These are phyloP conservation scores for Ceramica pisi DNA, from an alignment of 2,888 invertebrate genomes.

Conservation along the genomic window DNA sequence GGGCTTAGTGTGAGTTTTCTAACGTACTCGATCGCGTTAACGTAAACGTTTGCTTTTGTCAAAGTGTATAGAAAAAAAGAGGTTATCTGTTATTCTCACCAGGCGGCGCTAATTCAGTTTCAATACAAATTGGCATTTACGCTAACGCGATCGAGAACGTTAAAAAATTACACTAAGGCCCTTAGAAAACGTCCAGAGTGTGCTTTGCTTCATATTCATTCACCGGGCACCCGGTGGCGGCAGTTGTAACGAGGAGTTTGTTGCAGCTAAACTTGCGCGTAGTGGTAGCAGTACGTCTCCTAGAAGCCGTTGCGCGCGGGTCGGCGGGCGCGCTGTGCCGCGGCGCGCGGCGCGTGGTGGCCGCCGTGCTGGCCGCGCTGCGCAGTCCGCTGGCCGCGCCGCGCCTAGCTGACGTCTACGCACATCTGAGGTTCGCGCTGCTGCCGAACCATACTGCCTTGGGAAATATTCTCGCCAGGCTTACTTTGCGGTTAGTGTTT, in stretches of 20 bases:
- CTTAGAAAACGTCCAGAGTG: too few species aligned
- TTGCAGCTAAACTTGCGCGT: conserved; percentile 79
- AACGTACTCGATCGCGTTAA: too few species aligned
- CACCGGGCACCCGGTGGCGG: neutral
- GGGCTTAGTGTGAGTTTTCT: too few species aligned
- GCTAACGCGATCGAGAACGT: too few species aligned
- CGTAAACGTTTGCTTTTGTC: too few species aligned
- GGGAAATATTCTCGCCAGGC: conserved; percentile 92
- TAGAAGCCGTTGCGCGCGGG: conserved; percentile 87
- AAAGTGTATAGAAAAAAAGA: too few species aligned
- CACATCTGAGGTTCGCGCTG: conserved; percentile 89
- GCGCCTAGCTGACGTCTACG: conserved; percentile 85
- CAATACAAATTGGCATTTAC: too few species aligned
- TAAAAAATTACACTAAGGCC: too few species aligned
- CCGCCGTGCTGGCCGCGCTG: conserved; percentile 91
- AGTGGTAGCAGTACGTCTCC: conserved; percentile 80
- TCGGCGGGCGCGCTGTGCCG: conserved; percentile 84
- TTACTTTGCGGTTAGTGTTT: conserved; percentile 91
- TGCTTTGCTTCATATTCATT: too few species aligned
- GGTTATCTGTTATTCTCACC: too few species aligned
- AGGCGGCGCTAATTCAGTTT: too few species aligned
- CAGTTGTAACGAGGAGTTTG: neutral
- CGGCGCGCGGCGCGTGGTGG: conserved; percentile 75
- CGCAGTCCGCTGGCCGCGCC: conserved; percentile 95
- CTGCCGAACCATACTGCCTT: conserved; percentile 83